A percentile compares a stretch with the other conserved stretches of the same genome.
phyloP scores from a whole-genome alignment of 1,140 invertebrate genomes.

The Andrena cerasifolii region DNA sequence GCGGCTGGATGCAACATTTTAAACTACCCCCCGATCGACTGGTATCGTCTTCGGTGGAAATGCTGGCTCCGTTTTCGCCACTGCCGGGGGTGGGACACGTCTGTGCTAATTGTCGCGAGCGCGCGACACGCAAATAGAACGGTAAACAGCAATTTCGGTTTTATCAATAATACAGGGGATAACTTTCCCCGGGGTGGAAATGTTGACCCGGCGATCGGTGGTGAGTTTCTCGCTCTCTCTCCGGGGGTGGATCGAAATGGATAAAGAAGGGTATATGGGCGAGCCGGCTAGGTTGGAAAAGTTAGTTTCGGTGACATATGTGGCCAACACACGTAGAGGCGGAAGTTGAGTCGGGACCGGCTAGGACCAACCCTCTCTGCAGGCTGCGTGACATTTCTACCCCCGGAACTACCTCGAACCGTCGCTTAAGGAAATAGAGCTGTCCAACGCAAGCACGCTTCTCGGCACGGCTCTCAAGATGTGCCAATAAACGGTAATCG shows the following conservation, averaged over 20 bases:
- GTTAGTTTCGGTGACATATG: constrained; percentile 68
- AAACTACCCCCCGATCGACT: neutral
- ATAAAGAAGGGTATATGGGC: constrained; percentile 12
- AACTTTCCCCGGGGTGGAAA: constrained; percentile 29
- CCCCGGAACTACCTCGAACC: constrained; percentile 61
- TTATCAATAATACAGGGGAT: constrained; percentile 21
- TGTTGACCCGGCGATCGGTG: constrained; percentile 57
- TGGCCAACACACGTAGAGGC: constrained; percentile 60
- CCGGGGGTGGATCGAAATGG: neutral
- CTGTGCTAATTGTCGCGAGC: neutral
- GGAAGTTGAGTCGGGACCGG: constrained; percentile 57
- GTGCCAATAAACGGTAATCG: constrained; percentile 70
- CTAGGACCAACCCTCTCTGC: constrained; percentile 36
- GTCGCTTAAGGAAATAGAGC: constrained; percentile 73
- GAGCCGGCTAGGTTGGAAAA: constrained; percentile 53
- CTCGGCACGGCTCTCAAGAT: constrained; percentile 54
- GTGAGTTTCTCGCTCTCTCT: constrained; percentile 42
- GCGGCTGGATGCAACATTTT: neutral
- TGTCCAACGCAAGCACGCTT: constrained; percentile 65
- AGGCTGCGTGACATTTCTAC: constrained; percentile 61
- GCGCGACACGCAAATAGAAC: neutral
- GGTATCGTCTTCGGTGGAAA: neutral
- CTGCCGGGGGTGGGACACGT: neutral
- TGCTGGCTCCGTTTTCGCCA: neutral
- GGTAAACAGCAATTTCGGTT: constrained; percentile 27